These are phyloP conservation scores for Pituophis catenifer DNA, from an alignment of 2,113 vertebrate species.

Conservation along the genomic window DNA sequence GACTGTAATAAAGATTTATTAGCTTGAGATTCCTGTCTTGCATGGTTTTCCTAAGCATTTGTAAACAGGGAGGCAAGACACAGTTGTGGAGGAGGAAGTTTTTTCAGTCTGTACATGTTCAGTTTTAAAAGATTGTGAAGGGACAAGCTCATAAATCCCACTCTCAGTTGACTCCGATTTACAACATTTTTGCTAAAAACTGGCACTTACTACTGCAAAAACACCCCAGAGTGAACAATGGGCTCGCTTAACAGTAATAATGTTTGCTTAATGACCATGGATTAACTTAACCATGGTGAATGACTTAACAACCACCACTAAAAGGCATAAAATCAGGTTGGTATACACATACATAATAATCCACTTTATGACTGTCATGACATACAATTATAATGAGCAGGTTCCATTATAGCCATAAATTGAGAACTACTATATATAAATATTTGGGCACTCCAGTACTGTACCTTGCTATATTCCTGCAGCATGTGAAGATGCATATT, in stretches of 20 bases:
- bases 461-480: not conserved
- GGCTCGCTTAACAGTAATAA: not conserved
- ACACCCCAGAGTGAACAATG: not conserved
- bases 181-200: not conserved
- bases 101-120: not conserved
- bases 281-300: not conserved
- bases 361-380: not conserved
- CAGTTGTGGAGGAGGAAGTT: not conserved
- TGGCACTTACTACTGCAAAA: not conserved
- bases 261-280: not conserved
- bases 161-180: not conserved
- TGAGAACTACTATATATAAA: not conserved
- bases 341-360: not conserved
- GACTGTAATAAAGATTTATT: not conserved
- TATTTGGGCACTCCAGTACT: not conserved
- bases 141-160: not conserved
- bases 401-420: not conserved
- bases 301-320: not conserved
- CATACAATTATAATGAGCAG: not conserved
- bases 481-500: not conserved
- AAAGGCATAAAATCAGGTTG: not conserved
- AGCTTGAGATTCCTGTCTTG: not conserved
- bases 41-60: not conserved
- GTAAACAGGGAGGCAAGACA: not conserved
- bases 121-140: not conserved